Percentiles rank a stretch among this genome's conserved stretches.
These are phyloP conservation scores for Aspiorhynchus laticeps DNA, from an alignment of 2,113 vertebrate genomes.

Conservation along the genomic window DNA sequence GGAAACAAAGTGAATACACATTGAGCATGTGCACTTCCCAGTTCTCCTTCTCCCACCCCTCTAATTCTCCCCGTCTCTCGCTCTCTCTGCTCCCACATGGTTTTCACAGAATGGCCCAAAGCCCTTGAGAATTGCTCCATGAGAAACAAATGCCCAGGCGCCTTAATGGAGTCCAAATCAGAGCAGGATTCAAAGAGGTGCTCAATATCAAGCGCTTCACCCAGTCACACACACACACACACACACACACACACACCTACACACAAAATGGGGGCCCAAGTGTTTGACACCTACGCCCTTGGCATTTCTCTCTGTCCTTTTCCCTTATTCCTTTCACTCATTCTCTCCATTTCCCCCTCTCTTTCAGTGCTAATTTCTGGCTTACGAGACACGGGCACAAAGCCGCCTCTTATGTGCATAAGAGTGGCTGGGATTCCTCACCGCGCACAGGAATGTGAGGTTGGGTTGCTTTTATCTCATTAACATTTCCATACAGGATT, in stretches of 20 bases:
- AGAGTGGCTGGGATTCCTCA: conserved; percentile 77
- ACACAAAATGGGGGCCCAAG: conserved; percentile 66
- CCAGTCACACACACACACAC: conserved; percentile 61
- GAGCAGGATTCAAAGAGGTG: conserved; percentile 72
- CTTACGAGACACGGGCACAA: conserved; percentile 84
- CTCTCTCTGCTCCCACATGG: conserved; percentile 59
- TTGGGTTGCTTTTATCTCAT: conserved; percentile 79
- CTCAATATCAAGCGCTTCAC: conserved; percentile 67
- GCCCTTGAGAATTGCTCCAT: conserved; percentile 61
- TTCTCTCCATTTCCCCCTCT: conserved; percentile 57
- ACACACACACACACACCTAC: conserved; percentile 61
- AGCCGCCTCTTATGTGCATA: conserved; percentile 83
- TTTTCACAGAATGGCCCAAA: conserved; percentile 68
- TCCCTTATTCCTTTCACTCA: conserved; percentile 47
- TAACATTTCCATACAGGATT: conserved; percentile 88
- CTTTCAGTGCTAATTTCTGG: conserved; percentile 77
- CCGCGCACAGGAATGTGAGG: conserved; percentile 75
- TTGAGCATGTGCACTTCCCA: conserved; percentile 60
- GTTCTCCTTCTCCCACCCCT: conserved; percentile 54
- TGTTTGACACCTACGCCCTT: conserved; percentile 73
- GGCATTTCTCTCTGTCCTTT: conserved; percentile 45
- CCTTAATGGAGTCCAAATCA: conserved; percentile 81
- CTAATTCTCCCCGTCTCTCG: background rate
- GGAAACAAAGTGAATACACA: conserved; percentile 70
- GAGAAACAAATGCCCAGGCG: conserved; percentile 63